Conservation (phyloP, 23 tunicate species). For the Halocynthia roretzi region DNA sequence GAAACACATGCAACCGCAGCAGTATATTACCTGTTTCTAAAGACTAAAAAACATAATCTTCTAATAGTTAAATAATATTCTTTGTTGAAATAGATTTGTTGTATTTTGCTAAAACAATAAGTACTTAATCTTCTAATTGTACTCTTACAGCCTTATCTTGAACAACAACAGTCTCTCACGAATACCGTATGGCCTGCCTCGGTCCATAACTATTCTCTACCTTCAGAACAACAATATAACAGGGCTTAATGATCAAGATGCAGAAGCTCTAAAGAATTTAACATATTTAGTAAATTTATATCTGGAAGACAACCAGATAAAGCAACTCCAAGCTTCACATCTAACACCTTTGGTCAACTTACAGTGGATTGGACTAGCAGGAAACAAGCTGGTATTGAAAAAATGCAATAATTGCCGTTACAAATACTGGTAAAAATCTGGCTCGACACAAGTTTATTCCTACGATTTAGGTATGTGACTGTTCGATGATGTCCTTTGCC, state of each 20-base stretch:
- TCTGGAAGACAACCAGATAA: constrained; percentile 33
- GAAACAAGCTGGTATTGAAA: constrained; percentile 24
- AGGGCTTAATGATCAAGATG: background rate
- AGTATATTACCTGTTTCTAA: too few relatives aligned
- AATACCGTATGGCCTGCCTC: constrained; percentile 12
- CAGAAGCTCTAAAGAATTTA: background rate
- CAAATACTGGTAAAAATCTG: too few relatives aligned
- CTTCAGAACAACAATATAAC: background rate
- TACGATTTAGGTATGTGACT: constrained; percentile 22
- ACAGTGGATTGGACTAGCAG: constrained; percentile 25
- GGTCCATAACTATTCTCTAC: background rate
- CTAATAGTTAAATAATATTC: too few relatives aligned
- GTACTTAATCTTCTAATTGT: too few relatives aligned
- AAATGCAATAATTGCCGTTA: too few relatives aligned
- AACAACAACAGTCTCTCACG: constrained; percentile 15
- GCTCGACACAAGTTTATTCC: too few relatives aligned
- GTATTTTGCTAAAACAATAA: too few relatives aligned
- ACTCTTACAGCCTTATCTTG: background rate
- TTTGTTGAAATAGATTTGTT: too few relatives aligned
- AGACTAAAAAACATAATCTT: too few relatives aligned
- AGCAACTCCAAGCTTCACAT: constrained; percentile 16
- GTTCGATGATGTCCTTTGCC: constrained; percentile 26
- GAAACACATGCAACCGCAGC: too few relatives aligned
- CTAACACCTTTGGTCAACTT: constrained; percentile 13
- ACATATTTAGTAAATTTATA: constrained; percentile 1